These are phyloP conservation scores for Hedychridium roseum DNA, from an alignment of 2,888 invertebrate species.

Conservation along the genomic window DNA sequence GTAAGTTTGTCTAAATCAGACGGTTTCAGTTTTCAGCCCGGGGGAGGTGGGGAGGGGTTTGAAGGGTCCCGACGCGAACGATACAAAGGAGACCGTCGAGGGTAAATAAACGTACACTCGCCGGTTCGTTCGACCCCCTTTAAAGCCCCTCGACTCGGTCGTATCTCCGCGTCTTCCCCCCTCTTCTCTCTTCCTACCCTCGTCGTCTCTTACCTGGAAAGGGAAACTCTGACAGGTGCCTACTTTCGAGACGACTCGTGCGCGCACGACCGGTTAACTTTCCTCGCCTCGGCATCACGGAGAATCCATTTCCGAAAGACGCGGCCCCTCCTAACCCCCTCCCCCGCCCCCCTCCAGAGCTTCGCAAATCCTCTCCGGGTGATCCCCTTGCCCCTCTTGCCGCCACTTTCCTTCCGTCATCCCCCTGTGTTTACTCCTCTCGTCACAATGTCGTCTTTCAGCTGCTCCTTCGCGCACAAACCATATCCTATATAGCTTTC, in stretches of 20 bases:
- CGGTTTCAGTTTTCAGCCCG: no score
- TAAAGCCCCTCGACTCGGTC: not conserved
- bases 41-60: no score
- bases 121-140: constrained; percentile 1
- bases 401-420: constrained; percentile 4
- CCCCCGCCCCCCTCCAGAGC: constrained; percentile 12
- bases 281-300: constrained; percentile 17
- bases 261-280: constrained; percentile 25
- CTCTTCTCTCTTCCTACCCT: not conserved
- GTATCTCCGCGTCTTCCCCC: not conserved
- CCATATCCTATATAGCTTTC: no score
- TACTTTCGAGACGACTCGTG: constrained; percentile 26
- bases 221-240: constrained; percentile 28
- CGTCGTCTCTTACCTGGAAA: constrained; percentile 10
- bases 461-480: no score
- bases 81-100: not conserved
- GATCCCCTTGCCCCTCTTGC: constrained; percentile 5
- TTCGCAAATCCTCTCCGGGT: constrained; percentile 20
- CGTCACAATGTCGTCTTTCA: not conserved
- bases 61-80: no score
- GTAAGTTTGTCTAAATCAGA: no score
- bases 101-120: constrained; percentile 7
- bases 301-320: constrained; percentile 29
- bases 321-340: constrained; percentile 4
- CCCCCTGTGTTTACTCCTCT: constrained; percentile 12